A percentile compares a stretch with the other conserved stretches of the same genome.
Evolutionary conservation across 2,797 vertebrate species (phyloP).

Genomic region (Pipistrellus pygmaeus): DNA sequence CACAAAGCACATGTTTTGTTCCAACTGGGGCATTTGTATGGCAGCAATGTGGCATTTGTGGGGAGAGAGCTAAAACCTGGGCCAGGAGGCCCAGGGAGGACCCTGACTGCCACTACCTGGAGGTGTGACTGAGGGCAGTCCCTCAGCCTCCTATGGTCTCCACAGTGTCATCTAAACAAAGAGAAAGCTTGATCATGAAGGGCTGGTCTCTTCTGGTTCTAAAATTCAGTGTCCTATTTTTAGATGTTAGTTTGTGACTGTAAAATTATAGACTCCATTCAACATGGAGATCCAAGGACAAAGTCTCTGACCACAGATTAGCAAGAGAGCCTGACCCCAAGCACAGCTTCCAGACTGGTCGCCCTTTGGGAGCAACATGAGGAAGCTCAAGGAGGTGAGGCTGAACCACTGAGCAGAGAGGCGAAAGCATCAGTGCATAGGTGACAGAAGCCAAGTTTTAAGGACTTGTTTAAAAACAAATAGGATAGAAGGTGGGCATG

Average conservation of each 20-base stretch:
- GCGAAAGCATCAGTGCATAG: no score
- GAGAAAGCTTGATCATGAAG: background rate
- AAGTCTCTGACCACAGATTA: background rate
- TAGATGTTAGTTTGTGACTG: background rate
- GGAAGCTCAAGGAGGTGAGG: background rate
- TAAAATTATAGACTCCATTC: no score
- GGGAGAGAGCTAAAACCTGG: background rate
- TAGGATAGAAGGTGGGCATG: background rate
- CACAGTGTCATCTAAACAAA: background rate
- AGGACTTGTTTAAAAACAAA: background rate
- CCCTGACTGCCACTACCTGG: rapidly evolving
- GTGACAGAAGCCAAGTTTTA: background rate
- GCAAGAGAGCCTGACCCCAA: background rate
- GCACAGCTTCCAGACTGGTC: background rate
- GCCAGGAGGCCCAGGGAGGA: background rate
- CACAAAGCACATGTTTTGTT: rapidly evolving
- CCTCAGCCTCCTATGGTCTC: background rate
- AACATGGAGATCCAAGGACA: background rate
- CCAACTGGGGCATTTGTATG: rapidly evolving
- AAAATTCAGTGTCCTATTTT: background rate
- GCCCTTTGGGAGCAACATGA: rapidly evolving
- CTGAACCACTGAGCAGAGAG: background rate
- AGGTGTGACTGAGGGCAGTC: background rate
- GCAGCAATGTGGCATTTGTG: background rate
- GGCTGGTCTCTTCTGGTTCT: background rate